Base-by-base conservation (phyloP, 1,140 invertebrate genomes). In the Mactra quadrangularis region DNA sequence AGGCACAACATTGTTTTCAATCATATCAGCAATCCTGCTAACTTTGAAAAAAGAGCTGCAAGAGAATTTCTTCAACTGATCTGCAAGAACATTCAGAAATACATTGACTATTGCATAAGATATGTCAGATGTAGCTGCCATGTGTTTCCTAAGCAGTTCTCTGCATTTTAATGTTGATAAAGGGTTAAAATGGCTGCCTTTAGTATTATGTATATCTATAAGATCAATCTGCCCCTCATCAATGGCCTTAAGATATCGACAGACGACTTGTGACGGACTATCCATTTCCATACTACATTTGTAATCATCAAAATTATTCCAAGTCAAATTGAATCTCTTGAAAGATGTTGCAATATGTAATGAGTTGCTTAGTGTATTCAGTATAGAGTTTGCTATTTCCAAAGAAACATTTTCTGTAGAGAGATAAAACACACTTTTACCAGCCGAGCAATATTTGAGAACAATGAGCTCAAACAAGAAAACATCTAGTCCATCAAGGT, bases 51-150 rank as follows among this genome's bases (percentile, higher is more conserved):
- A 89, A 4, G 76, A 31, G 82, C 88, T 89, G 13, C 78, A 52
- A 19, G 88, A 89, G 13, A 89, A 27, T 45, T 87, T 89, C 41
- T 86, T 89, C 38, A 89, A 41, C 50, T 89, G 88, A 52, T 87
- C 88, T 15, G 86, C 70, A 50, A 89, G 66, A 33, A 89, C 85
- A 52, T 81, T 79, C 0, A 87, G 6, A 53, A 89, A 89, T 27
- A 71, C 79, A 38, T 85, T 57, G 13, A 87, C 79, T 13, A 89
- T 22, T 13, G 68, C 59, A 33, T 75, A 89, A 0, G 86, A 87
- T 55, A 88, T 62, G n/a, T 88, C 86, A 22, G 52, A 45, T 0
- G 57, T n/a, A 27, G 76, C 27, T 47, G 45, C 52, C 27, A 87
- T 86, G 70, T 84, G 68, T 45, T 79, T 78, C 19, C 53, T 17